Evolutionary conservation across 2,113 vertebrate genomes (phyloP).

Genomic region (Candoia aspera): DNA sequence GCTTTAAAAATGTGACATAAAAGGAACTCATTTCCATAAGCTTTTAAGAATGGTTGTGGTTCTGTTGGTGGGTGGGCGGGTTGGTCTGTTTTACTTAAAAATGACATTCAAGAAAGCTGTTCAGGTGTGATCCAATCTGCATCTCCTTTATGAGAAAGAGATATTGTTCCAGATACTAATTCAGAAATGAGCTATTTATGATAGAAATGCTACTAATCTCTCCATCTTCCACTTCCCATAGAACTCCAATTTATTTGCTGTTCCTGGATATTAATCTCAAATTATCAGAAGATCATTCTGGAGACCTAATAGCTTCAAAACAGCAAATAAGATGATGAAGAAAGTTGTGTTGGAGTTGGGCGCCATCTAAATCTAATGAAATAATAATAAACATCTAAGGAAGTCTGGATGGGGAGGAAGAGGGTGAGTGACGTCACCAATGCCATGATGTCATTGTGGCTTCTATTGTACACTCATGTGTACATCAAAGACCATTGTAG

Average conservation of each 20-base stretch:
- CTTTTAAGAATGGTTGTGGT: constrained; percentile 15
- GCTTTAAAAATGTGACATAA: constrained; percentile 23
- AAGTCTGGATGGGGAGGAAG: neutral
- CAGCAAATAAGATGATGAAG: neutral
- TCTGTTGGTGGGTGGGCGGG: neutral
- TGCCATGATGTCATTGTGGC: neutral
- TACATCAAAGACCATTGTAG: no score
- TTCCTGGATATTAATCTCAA: neutral
- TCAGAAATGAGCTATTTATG: neutral
- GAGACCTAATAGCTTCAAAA: neutral
- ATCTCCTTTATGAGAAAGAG: neutral
- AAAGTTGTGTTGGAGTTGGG: neutral
- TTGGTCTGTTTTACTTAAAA: constrained; percentile 1
- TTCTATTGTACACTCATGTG: no score
- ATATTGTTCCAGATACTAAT: neutral
- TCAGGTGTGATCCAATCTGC: neutral
- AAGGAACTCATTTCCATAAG: constrained; percentile 31
- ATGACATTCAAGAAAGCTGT: neutral
- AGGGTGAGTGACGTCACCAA: neutral
- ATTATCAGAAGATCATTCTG: neutral
- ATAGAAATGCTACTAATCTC: neutral
- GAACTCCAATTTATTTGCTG: neutral
- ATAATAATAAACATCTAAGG: neutral
- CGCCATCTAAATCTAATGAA: neutral
- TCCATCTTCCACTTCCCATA: neutral